These are phyloP conservation scores for Torymus texanus DNA, from an alignment of 2,888 invertebrate species.

Conservation along the genomic window DNA sequence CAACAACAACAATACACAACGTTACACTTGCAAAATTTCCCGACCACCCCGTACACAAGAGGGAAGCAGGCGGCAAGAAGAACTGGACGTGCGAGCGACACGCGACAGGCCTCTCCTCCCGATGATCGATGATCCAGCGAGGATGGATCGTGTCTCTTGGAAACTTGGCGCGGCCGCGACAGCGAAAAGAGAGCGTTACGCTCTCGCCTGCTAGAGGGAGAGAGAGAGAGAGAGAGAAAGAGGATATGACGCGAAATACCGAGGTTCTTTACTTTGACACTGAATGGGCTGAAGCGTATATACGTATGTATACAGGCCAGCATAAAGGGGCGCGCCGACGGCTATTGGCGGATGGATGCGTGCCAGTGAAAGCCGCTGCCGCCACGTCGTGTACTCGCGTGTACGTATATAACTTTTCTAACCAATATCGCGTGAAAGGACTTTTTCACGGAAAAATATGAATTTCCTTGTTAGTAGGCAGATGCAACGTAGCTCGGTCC, in stretches of 20 bases:
- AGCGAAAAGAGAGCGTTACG: too few species aligned
- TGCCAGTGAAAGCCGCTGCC: constrained; percentile 13
- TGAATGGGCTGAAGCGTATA: constrained; percentile 46
- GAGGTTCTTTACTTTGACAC: constrained; percentile 54
- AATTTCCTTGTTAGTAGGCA: constrained; percentile 27
- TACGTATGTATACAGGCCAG: not conserved
- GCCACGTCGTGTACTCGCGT: not conserved
- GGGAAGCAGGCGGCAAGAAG: not conserved
- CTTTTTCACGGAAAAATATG: constrained; percentile 46
- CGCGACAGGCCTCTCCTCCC: not conserved
- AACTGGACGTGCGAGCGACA: not conserved
- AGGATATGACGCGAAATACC: constrained; percentile 57
- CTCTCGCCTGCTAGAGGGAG: too few species aligned
- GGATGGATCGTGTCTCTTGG: constrained; percentile 64
- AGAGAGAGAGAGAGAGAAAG: not conserved
- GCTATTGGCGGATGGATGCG: constrained; percentile 25
- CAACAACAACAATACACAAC: too few species aligned
- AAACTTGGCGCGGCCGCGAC: constrained; percentile 53
- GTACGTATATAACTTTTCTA: constrained; percentile 38
- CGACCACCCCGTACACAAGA: too few species aligned
- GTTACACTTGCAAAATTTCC: too few species aligned
- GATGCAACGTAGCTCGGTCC: not conserved
- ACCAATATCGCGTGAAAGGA: constrained; percentile 43
- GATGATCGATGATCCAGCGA: constrained; percentile 65
- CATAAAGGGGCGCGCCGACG: constrained; percentile 35